Conservation (phyloP, 1,140 invertebrate genomes). For the Eubasilissa regina region DNA sequence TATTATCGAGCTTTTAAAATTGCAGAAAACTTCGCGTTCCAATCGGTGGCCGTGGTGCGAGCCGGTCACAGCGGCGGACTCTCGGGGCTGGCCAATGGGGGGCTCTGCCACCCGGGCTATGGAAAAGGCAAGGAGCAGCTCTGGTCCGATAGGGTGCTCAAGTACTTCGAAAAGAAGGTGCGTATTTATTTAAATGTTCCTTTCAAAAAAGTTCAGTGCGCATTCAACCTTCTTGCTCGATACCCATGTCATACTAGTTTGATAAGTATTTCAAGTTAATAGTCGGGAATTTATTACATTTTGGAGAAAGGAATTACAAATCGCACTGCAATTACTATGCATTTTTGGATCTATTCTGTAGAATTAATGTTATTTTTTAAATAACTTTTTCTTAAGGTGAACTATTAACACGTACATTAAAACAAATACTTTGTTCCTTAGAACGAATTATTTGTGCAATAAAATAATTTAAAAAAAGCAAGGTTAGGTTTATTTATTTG, state of each 20-base stretch:
- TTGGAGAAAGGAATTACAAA: background rate
- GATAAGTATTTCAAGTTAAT: background rate
- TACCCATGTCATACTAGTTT: too few species aligned
- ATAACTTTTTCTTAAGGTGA: too few species aligned
- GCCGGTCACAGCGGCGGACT: slow-evolving; percentile 65
- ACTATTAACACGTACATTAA: too few species aligned
- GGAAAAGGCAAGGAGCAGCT: slow-evolving; percentile 68
- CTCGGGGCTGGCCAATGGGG: slow-evolving; percentile 67
- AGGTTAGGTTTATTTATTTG: too few species aligned
- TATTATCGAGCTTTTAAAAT: slow-evolving; percentile 32
- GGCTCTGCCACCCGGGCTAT: slow-evolving; percentile 79
- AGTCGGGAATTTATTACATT: background rate
- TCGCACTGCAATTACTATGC: too few species aligned
- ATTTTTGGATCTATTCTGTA: too few species aligned
- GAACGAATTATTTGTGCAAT: too few species aligned
- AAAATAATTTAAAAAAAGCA: too few species aligned
- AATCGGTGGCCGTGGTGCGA: slow-evolving; percentile 74
- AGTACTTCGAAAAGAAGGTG: slow-evolving; percentile 73
- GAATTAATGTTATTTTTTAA: too few species aligned
- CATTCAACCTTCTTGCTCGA: too few species aligned
- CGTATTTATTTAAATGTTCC: background rate
- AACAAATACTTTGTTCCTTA: too few species aligned
- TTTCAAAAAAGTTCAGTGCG: too few species aligned
- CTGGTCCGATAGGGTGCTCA: slow-evolving; percentile 75
- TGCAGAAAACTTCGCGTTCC: slow-evolving; percentile 72